Evolutionary conservation across 2,113 vertebrate species (phyloP).

Genomic region (Notothenia coriiceps): DNA sequence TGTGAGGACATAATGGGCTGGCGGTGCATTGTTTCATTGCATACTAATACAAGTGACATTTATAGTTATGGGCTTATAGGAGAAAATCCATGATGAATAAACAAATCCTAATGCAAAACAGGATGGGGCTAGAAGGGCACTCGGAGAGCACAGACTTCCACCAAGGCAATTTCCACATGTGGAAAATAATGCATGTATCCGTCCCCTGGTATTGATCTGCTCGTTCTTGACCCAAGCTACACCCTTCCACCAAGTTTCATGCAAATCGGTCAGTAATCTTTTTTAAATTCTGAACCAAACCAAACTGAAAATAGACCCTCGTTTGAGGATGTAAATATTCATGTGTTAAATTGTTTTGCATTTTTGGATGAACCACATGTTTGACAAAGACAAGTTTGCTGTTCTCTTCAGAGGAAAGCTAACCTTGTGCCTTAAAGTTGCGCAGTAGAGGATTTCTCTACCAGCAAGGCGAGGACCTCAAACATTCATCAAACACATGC

Average conservation of each 20-base stretch:
- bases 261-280: too few species aligned
- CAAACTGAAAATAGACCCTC: too few species aligned
- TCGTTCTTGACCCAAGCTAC: too few species aligned
- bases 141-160: not conserved
- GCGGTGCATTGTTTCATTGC: not conserved
- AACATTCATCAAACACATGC: constrained; percentile 53
- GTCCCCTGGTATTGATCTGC: too few species aligned
- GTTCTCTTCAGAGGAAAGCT: not conserved
- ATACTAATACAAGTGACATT: not conserved
- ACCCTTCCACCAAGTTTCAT: too few species aligned
- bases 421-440: constrained; percentile 1
- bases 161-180: too few species aligned
- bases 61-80: not conserved
- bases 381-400: constrained; percentile 17
- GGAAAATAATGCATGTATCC: too few species aligned
- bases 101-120: not conserved
- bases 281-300: too few species aligned
- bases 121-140: not conserved
- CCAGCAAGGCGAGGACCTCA: constrained; percentile 28
- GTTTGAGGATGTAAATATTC: not conserved
- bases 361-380: not conserved
- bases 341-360: not conserved
- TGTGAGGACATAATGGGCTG: not conserved
- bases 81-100: constrained; percentile 6
- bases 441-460: constrained; percentile 13